Base-by-base conservation (phyloP, 2,888 invertebrate species). In the Synergus itoensis region DNA sequence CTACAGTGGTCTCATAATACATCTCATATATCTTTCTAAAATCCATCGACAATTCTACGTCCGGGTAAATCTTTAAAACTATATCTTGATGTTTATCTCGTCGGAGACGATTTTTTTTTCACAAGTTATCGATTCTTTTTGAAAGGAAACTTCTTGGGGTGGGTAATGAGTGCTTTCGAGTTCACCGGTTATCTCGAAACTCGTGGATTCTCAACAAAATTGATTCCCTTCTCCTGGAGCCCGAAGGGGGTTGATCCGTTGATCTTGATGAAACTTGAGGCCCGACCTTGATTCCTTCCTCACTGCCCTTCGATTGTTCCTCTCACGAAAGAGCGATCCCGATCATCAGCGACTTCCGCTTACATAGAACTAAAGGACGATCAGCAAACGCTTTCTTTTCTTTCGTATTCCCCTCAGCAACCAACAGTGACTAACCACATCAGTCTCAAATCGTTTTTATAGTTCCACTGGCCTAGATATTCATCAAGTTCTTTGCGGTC, bases 51-150 rank as follows among this genome's bases (percentile, higher is more conserved):
- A 18, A n/a, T 53, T 69, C 69, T 69, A 28, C 48, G 45, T 16
- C 48, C 69, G 45, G 21, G n/a, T 28, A 73, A 73, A 73, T 73
- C 73, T n/a, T 73, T 36, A 36, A 40, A 73, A 69, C 28, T 69
- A 45, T 48, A 69, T 69, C 69, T 69, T 28, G 69, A 69, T 69
- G 48, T 73, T 73, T 53, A 73, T 73, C 73, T 73, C 48, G n/a
- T 53, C 73, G 53, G 53, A 16, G 53, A 73, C 36, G 14, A 73
- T 73, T 73, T 73, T 48, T 53, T 36, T 53, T n/a, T 53, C 73
- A 36, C 48, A 48, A 53, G 28, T n/a, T 53, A 73, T 53, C 73
- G 73, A 73, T 53, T 73, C 73, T 53, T 36, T 53, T 53, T 53
- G 73, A 73, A 73, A 53, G 36, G 73, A 73, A 73, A 73, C 36